Percentiles rank a stretch among this genome's conserved stretches.
Conservation (phyloP, 2,797 vertebrate genomes). For the Lepidocolaptes lacrymiger region DNA sequence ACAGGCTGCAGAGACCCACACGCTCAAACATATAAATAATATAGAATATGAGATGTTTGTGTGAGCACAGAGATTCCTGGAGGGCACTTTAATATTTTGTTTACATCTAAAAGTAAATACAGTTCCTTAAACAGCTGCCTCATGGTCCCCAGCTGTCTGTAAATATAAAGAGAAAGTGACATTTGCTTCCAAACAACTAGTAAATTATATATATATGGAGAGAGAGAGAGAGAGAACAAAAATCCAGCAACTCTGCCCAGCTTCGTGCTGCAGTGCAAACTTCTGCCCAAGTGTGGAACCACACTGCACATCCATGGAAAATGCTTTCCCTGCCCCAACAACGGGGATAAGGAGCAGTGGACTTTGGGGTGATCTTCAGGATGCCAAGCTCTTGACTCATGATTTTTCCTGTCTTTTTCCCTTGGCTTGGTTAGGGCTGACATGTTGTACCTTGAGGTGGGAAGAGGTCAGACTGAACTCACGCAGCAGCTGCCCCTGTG, state of each 20-base stretch:
- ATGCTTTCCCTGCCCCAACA: background rate
- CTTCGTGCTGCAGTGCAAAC: background rate
- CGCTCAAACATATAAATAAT: background rate
- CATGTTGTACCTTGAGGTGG: background rate
- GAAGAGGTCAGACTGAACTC: background rate
- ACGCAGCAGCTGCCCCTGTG: no score
- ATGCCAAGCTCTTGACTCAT: no score
- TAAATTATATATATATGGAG: background rate
- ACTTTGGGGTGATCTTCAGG: no score
- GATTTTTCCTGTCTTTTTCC: no score
- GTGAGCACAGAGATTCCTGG: constrained; percentile 40
- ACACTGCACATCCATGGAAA: rapidly evolving
- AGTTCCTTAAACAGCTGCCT: constrained; percentile 38
- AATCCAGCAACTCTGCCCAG: background rate
- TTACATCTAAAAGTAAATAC: constrained; percentile 45
- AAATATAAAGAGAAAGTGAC: constrained; percentile 17
- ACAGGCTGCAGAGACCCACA: background rate
- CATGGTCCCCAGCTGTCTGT: background rate
- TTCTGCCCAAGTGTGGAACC: background rate
- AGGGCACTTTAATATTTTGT: constrained; percentile 50
- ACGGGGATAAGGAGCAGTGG: no score
- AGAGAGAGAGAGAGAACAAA: background rate
- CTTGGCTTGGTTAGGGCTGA: no score
- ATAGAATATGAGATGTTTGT: constrained; percentile 4
- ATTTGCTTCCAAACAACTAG: background rate